Conservation (phyloP, 2,797 vertebrate species). For the Austrolebias charrua region DNA sequence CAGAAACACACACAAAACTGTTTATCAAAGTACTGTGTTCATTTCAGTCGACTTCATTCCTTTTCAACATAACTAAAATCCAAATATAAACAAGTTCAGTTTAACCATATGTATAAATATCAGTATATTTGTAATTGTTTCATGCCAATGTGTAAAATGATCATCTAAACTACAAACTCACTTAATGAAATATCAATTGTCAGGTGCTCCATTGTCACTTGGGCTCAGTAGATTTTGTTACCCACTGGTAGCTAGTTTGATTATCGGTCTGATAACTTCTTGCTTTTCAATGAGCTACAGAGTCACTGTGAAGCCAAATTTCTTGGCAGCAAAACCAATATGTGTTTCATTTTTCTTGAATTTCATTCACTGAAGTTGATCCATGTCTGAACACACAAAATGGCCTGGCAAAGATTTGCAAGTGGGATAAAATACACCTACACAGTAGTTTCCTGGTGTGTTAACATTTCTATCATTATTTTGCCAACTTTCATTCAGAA, state of each 20-base stretch:
- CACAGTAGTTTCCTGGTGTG: neutral
- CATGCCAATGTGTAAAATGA: too few species aligned
- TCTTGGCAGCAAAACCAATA: neutral
- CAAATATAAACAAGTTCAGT: neutral
- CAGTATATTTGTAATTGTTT: neutral
- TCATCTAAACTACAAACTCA: too few species aligned
- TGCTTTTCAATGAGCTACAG: too few species aligned
- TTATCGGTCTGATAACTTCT: too few species aligned
- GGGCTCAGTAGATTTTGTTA: too few species aligned
- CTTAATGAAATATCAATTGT: neutral
- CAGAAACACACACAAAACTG: too few species aligned
- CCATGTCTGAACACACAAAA: neutral
- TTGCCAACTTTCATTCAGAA: slow-evolving; percentile 19
- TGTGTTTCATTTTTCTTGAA: slow-evolving; percentile 11
- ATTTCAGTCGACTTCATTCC: too few species aligned
- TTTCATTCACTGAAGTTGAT: slow-evolving; percentile 14
- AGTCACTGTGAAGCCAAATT: neutral
- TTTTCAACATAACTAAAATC: too few species aligned
- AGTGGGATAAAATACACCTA: slow-evolving; percentile 1
- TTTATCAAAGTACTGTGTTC: neutral
- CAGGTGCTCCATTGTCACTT: neutral
- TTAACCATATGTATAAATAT: neutral
- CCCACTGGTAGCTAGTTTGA: neutral
- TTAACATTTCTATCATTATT: slow-evolving; percentile 20
- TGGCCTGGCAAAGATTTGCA: slow-evolving; percentile 4